Evolutionary conservation across 1,140 invertebrate species (phyloP).

Genomic region (Trypoxylus dichotomus): DNA sequence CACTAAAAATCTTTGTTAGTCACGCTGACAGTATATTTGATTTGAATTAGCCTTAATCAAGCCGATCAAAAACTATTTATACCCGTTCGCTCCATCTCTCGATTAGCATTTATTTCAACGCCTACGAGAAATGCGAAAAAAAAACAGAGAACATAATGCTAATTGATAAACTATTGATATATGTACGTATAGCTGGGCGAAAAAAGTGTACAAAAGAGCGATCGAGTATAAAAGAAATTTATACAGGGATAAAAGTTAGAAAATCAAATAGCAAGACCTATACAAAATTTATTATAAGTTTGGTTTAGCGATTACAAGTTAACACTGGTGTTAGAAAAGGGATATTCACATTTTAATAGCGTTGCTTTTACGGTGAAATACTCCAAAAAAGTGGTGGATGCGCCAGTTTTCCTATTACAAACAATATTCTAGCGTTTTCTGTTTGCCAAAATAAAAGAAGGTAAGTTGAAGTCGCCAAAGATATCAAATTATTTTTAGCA

Average conservation of each 20-base stretch:
- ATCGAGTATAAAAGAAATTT: conserved; percentile 42
- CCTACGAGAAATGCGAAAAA: conserved; percentile 4
- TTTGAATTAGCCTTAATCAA: neutral
- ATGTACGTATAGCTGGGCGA: neutral
- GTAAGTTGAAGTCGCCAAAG: too few species aligned
- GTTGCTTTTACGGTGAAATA: neutral
- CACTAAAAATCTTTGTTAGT: neutral
- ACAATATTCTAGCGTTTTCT: too few species aligned
- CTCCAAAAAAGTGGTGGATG: neutral
- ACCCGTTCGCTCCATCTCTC: conserved; percentile 52
- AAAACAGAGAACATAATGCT: neutral
- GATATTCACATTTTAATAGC: neutral
- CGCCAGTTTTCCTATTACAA: too few species aligned
- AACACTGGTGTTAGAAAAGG: neutral
- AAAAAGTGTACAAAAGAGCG: conserved; percentile 40
- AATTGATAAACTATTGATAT: neutral
- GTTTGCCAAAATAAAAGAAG: too few species aligned
- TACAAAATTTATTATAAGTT: neutral
- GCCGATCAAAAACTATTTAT: conserved; percentile 33
- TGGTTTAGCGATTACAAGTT: neutral
- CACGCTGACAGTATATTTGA: neutral
- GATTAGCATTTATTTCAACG: neutral
- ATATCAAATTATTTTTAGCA: too few species aligned
- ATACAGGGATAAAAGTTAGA: neutral
- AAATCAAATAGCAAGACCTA: neutral